These are phyloP conservation scores for Rhynchophorus ferrugineus DNA, from an alignment of 1,140 invertebrate species.

Conservation along the genomic window DNA sequence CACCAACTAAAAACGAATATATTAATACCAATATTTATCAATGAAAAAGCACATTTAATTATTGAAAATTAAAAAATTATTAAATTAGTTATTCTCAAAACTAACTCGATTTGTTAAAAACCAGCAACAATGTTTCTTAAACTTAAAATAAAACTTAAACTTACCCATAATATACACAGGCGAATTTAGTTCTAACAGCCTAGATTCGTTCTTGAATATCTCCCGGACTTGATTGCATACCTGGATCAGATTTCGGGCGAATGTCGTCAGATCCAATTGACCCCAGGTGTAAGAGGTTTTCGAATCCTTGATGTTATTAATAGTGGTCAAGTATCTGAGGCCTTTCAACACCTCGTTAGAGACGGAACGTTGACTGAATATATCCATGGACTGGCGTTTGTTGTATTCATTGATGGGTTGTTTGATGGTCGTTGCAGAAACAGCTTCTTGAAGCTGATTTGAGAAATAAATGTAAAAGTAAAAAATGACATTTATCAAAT, in stretches of 20 bases:
- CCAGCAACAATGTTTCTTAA: too few relatives aligned
- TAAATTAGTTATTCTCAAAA: too few relatives aligned
- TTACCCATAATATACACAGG: conserved; percentile 39
- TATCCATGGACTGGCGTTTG: conserved; percentile 28
- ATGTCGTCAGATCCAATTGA: conserved; percentile 23
- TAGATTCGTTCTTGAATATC: conserved; percentile 38
- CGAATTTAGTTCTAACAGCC: conserved; percentile 39
- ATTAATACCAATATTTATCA: too few relatives aligned
- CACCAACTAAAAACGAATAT: too few relatives aligned
- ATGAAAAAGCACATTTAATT: too few relatives aligned
- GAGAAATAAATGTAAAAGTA: background rate
- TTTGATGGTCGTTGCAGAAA: conserved; percentile 21
- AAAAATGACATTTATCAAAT: too few relatives aligned
- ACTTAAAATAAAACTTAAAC: too few relatives aligned
- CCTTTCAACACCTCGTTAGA: conserved; percentile 33
- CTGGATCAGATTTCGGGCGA: conserved; percentile 26
- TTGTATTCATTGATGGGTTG: conserved; percentile 20
- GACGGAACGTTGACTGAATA: conserved; percentile 32
- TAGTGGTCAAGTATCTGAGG: conserved; percentile 27
- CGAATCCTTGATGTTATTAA: conserved; percentile 28
- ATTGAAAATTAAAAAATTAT: too few relatives aligned
- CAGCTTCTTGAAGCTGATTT: conserved; percentile 19
- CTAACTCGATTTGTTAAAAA: too few relatives aligned
- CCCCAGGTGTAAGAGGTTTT: conserved; percentile 30
- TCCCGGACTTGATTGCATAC: conserved; percentile 34